Evolutionary conservation across 2,888 invertebrate genomes (phyloP), one percentile per base, ranked within the genome.

Genomic region (Hyposoter dolosus): DNA sequence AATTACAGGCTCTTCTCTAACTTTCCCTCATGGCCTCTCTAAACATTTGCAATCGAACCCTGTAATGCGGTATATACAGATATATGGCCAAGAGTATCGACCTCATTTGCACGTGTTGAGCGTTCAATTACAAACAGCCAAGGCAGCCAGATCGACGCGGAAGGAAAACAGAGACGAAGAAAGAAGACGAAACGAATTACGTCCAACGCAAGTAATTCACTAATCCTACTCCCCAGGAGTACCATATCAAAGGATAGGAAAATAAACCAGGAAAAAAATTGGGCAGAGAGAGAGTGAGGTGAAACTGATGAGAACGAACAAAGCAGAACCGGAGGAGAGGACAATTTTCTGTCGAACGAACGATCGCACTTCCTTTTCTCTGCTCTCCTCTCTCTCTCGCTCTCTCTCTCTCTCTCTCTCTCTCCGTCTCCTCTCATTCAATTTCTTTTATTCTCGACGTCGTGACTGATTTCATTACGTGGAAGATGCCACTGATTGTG

Each of bases 291-390:
- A 65, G 40, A 63, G 23, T 65, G 63, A 74, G 28, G 45, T 9
- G 72, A 78, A 74, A 63, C 43, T 47, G 80, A 79, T 71, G 47
- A 68, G 66, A 89, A 89, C 89, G 88, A 75, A 78, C 82, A 84
- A 83, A 84, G 69, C 19, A 40, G 28, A 65, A 45, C 50, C 40
- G 32, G 74, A 82, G 77, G 76, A 65, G 66, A 82, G 56, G 81
- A 85, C 81, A 77, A 82, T 84, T 77, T 75, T 66, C 82, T 71
- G 76, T 50, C 56, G 80, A 76, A 83, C 47, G 66, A 68, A 83
- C 74, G 79, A 80, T 66, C 60, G 80, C 32, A 79, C 80, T 76
- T 68, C 78, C 84, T 72, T 77, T 83, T 72, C 63, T 7, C 4
- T 47, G 28, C 53, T 56, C 71, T 71, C n/a, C 74, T 66, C 65